A percentile compares a stretch with the other conserved stretches of the same genome.
Evolutionary conservation across 2,797 vertebrate genomes (phyloP).

Genomic region (Peromyscus aztecus): DNA sequence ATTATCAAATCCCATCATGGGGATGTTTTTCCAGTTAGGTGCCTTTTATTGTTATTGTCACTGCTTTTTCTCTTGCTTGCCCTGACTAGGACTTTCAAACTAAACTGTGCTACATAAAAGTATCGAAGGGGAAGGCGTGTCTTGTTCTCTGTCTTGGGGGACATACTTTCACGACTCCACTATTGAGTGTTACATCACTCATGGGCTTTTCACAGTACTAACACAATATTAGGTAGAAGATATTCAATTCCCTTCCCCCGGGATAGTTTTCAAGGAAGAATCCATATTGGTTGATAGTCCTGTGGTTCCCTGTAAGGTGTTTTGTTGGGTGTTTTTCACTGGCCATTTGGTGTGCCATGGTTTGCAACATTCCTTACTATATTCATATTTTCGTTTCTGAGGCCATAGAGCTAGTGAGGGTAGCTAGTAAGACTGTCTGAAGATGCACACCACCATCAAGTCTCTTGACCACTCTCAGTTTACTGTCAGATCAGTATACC

Average conservation of each 20-base stretch:
- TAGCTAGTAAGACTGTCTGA: too few relatives aligned
- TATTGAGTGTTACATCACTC: too few relatives aligned
- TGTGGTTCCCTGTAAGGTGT: background rate
- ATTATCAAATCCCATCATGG: background rate
- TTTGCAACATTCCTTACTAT: too few relatives aligned
- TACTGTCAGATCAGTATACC: background rate
- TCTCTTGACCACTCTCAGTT: background rate
- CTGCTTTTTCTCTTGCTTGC: background rate
- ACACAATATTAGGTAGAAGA: background rate
- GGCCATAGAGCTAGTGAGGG: rapidly evolving
- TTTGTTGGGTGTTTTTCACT: background rate
- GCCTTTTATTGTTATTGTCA: background rate
- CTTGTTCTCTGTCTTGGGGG: background rate
- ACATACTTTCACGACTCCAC: background rate
- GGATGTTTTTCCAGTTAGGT: background rate
- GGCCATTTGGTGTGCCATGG: background rate
- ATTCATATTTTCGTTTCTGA: background rate
- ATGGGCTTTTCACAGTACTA: background rate
- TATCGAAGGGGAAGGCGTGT: background rate
- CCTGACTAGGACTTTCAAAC: background rate
- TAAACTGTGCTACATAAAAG: background rate
- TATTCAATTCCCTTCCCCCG: background rate
- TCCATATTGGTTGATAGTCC: background rate
- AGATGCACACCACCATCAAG: rapidly evolving
- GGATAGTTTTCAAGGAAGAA: background rate